Evolutionary conservation across 2,797 vertebrate species (phyloP).

Genomic region (Alectoris magna): DNA sequence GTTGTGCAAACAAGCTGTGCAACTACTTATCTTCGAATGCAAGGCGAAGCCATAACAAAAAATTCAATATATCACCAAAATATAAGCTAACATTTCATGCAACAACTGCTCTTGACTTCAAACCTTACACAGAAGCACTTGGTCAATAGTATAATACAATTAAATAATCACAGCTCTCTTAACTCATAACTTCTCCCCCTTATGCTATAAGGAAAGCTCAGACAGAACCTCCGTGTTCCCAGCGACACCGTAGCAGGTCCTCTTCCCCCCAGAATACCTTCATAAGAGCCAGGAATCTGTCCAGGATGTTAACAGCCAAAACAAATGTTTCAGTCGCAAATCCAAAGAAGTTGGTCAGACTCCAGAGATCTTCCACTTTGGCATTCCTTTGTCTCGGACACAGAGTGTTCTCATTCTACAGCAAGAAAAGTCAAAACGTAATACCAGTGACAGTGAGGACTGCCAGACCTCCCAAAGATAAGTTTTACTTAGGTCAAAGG

Average conservation of each 20-base stretch:
- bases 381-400: slow-evolving; percentile 91
- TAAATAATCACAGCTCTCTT: not conserved
- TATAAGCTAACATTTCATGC: not conserved
- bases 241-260: not conserved
- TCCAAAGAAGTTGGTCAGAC: slow-evolving; percentile 95
- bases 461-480: rapidly evolving
- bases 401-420: slow-evolving; percentile 87
- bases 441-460: not conserved
- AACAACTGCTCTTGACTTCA: not conserved
- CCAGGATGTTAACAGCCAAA: slow-evolving; percentile 94
- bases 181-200: not conserved
- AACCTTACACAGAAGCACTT: not conserved
- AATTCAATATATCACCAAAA: not conserved
- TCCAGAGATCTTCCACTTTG: slow-evolving; percentile 96
- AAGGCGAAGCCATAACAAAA: not conserved
- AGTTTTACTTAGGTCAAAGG: not conserved
- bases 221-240: not conserved
- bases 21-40: not conserved
- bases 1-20: not conserved
- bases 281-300: slow-evolving; percentile 96
- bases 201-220: not conserved
- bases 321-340: slow-evolving; percentile 96
- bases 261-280: slow-evolving; percentile 81
- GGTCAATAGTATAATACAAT: not conserved
- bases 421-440: slow-evolving; percentile 16